These are phyloP conservation scores for Metallyticus violacea DNA, from an alignment of 2,888 invertebrate species.

Conservation along the genomic window DNA sequence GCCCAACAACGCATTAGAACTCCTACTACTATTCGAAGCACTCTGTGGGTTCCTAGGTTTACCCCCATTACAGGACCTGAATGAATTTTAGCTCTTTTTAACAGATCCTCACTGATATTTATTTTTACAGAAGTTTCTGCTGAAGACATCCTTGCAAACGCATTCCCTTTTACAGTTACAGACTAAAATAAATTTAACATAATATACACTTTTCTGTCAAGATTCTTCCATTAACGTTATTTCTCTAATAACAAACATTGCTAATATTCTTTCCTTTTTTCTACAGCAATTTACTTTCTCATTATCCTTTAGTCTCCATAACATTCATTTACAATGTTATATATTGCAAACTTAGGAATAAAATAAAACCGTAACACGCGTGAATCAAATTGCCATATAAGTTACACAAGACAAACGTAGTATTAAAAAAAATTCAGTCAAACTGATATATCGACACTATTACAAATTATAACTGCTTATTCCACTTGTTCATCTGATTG, in stretches of 20 bases:
- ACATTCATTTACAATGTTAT: too few species aligned
- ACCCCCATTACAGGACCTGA: conserved; percentile 8
- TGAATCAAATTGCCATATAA: too few species aligned
- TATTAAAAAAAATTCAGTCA: too few species aligned
- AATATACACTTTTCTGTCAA: not conserved
- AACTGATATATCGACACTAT: too few species aligned
- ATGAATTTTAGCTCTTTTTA: not conserved
- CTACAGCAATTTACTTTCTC: too few species aligned
- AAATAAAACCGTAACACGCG: too few species aligned
- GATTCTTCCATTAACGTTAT: not conserved
- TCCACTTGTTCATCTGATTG: too few species aligned
- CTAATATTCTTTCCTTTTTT: too few species aligned
- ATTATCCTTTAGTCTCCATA: too few species aligned
- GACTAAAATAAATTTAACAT: not conserved
- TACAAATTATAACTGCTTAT: too few species aligned
- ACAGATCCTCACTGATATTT: not conserved
- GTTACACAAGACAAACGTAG: too few species aligned
- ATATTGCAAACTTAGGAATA: too few species aligned
- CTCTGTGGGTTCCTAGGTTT: conserved; percentile 17
- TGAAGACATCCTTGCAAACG: not conserved
- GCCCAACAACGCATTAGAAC: conserved; percentile 70
- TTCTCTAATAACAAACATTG: not conserved
- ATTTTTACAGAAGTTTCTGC: not conserved
- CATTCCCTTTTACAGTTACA: not conserved
- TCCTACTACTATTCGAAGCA: conserved; percentile 34